phyloP scores from a whole-genome alignment of 2,888 invertebrate genomes.

The Acanthosepion esculentum region DNA sequence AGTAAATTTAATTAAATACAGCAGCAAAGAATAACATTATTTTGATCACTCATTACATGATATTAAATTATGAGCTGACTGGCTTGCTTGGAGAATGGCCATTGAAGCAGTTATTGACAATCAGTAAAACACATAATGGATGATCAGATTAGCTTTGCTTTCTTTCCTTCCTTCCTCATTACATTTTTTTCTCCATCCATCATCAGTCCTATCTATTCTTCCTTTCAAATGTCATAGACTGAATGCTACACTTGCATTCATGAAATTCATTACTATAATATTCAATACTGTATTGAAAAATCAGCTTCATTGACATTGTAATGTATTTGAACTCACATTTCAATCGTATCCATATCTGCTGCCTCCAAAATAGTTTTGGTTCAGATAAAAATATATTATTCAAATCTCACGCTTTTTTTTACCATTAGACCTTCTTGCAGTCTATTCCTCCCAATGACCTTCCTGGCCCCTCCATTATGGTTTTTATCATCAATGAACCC shows the following conservation, averaged over 20 bases:
- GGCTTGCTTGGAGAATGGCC: not conserved
- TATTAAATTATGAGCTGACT: not conserved
- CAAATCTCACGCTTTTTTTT: too few relatives aligned
- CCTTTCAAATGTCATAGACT: not conserved
- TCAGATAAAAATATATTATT: not conserved
- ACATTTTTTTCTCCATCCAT: not conserved
- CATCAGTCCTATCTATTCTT: not conserved
- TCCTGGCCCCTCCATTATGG: too few relatives aligned
- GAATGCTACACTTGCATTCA: not conserved
- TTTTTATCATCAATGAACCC: too few relatives aligned
- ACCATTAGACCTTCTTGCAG: too few relatives aligned
- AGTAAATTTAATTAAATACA: slow-evolving; percentile 16
- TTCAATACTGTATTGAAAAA: too few relatives aligned
- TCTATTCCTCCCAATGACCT: too few relatives aligned
- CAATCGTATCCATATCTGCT: not conserved
- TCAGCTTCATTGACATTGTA: not conserved
- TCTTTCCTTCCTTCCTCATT: not conserved
- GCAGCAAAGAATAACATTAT: slow-evolving; percentile 2
- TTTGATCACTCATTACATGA: slow-evolving; percentile 4
- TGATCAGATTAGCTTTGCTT: not conserved
- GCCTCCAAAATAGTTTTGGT: not conserved
- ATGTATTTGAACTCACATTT: not conserved
- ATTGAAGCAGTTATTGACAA: not conserved
- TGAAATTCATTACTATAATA: not conserved
- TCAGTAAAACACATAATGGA: not conserved